Evolutionary conservation across 2,888 invertebrate genomes (phyloP).

Genomic region (Iphiclides podalirius): DNA sequence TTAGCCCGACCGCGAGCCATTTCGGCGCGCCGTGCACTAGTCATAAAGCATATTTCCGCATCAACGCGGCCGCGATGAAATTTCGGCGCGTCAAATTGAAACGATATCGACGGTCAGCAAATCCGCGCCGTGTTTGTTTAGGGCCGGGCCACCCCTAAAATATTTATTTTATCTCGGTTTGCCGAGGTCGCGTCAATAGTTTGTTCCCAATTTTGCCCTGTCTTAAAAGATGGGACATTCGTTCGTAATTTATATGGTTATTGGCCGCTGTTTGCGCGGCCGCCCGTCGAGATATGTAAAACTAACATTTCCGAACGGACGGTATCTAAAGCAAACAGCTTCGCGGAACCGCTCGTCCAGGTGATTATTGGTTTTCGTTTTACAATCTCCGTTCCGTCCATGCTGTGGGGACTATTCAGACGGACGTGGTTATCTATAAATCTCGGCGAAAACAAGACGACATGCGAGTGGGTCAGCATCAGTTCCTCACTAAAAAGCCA

Average conservation of each 20-base stretch:
- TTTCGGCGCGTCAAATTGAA: conserved; percentile 78
- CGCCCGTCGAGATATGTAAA: conserved; percentile 62
- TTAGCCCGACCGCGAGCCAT: conserved; percentile 23
- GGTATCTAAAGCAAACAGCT: conserved; percentile 71
- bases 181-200: conserved; percentile 78
- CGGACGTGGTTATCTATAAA: conserved; percentile 19
- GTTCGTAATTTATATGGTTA: conserved; percentile 70
- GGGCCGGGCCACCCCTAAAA: conserved; percentile 78
- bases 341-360: conserved; percentile 62
- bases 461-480: too few relatives aligned
- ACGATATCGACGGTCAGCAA: conserved; percentile 79
- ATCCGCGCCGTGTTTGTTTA: conserved; percentile 77
- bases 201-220: conserved; percentile 71
- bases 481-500: too few relatives aligned
- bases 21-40: conserved; percentile 33
- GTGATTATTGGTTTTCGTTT: conserved; percentile 62
- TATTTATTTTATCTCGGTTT: conserved; percentile 80
- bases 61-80: conserved; percentile 60
- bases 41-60: conserved; percentile 48
- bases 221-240: conserved; percentile 68
- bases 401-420: conserved; percentile 40
- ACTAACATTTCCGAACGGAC: conserved; percentile 63
- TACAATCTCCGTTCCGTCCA: conserved; percentile 46
- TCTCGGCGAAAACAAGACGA: too few relatives aligned
- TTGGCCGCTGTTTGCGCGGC: conserved; percentile 60